Evolutionary conservation across 2,888 invertebrate genomes (phyloP).

Genomic region (Terebella lapidaria): DNA sequence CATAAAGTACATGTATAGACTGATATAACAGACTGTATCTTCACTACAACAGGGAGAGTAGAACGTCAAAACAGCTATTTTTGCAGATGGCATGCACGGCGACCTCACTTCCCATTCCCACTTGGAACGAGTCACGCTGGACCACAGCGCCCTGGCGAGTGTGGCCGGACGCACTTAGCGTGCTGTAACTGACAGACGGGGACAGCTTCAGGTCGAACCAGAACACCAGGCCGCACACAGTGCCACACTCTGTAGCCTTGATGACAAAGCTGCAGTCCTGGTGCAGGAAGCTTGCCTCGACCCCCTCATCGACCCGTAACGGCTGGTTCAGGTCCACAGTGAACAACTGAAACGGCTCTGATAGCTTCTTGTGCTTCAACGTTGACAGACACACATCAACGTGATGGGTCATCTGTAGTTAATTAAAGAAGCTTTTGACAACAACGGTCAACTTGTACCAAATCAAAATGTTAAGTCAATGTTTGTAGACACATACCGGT

Average conservation of each 20-base stretch:
- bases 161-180: conserved; percentile 31
- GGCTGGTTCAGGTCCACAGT: conserved; percentile 29
- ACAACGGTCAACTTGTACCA: too few relatives aligned
- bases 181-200: conserved; percentile 28
- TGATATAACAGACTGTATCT: too few relatives aligned
- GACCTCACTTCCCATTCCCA: conserved; percentile 28
- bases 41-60: too few relatives aligned
- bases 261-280: conserved; percentile 26
- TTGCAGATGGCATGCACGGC: conserved; percentile 28
- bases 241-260: conserved; percentile 29
- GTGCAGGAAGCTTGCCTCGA: conserved; percentile 8
- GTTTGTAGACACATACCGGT: too few relatives aligned
- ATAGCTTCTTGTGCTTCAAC: conserved; percentile 34
- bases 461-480: too few relatives aligned
- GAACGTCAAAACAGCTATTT: conserved; percentile 35
- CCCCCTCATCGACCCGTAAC: conserved; percentile 11
- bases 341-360: conserved; percentile 35
- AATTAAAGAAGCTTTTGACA: too few relatives aligned
- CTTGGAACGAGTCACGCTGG: conserved; percentile 25
- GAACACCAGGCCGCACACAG: conserved; percentile 36
- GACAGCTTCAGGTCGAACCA: conserved; percentile 39
- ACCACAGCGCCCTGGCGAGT: conserved; percentile 42
- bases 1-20: too few relatives aligned
- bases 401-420: conserved; percentile 35
- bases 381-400: conserved; percentile 36